Conservation (phyloP, 2,113 vertebrate genomes). For the Oostethus manadensis region DNA sequence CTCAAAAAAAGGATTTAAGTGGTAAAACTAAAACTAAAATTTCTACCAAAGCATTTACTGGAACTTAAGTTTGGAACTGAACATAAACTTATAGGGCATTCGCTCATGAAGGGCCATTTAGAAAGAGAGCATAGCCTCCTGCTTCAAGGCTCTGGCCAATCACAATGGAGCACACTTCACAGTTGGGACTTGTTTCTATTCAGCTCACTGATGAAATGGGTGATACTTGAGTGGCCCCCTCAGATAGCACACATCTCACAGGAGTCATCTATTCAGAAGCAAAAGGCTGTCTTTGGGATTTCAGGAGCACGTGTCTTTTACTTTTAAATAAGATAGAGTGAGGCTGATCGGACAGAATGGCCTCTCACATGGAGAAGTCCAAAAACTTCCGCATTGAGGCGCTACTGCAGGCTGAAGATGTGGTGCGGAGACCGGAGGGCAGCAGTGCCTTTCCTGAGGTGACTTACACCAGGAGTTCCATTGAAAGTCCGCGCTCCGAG, state of each 20-base stretch:
- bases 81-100: no score
- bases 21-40: no score
- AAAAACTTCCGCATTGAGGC: constrained; percentile 80
- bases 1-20: background rate
- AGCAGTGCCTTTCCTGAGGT: constrained; percentile 40
- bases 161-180: constrained; percentile 43
- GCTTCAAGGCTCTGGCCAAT: constrained; percentile 59
- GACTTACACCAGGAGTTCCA: constrained; percentile 36
- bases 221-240: constrained; percentile 10
- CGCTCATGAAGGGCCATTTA: no score
- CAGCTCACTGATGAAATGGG: constrained; percentile 10
- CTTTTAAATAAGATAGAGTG: background rate
- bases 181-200: constrained; percentile 16
- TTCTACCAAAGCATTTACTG: no score
- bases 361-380: constrained; percentile 69
- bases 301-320: background rate
- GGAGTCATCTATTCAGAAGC: background rate
- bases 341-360: constrained; percentile 19
- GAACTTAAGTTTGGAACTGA: no score
- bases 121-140: constrained; percentile 6
- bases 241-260: constrained; percentile 1
- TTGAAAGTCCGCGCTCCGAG: constrained; percentile 52
- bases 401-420: constrained; percentile 66
- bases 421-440: constrained; percentile 38
- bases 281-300: background rate